These are phyloP conservation scores for Strigamia maritima DNA, from an alignment of 2,888 invertebrate species.

Conservation along the genomic window DNA sequence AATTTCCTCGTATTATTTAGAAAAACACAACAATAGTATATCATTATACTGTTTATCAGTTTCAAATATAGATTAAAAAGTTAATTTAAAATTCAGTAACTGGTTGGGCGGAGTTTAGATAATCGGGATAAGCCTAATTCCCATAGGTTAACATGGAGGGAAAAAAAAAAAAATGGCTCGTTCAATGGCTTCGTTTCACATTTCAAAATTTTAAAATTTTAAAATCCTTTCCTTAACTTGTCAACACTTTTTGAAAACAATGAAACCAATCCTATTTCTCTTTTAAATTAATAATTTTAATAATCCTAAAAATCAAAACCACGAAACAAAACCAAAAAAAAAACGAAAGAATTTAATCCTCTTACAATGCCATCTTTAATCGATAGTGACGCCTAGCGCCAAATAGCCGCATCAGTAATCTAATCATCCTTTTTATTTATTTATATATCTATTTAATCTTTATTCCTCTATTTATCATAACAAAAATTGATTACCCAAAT, in stretches of 20 bases:
- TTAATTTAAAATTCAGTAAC: not conserved
- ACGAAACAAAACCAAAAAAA: not conserved
- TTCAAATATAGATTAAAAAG: not conserved
- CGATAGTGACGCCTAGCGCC: not conserved
- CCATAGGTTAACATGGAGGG: not conserved
- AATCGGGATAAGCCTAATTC: not conserved
- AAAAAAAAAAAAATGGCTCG: too few species aligned
- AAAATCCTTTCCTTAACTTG: not conserved
- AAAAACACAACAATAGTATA: too few species aligned
- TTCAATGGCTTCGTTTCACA: too few species aligned
- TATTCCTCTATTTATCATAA: not conserved
- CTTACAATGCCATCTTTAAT: not conserved
- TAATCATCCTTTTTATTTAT: not conserved
- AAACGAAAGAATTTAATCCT: not conserved
- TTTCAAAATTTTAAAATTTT: too few species aligned
- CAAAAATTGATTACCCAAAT: too few species aligned
- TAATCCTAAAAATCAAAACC: not conserved
- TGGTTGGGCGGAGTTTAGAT: not conserved
- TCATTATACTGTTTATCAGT: too few species aligned
- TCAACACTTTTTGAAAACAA: too few species aligned
- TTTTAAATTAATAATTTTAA: not conserved
- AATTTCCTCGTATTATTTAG: too few species aligned
- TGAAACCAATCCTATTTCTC: not conserved
- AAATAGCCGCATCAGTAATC: not conserved
- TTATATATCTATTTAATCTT: not conserved